Evolutionary conservation across 2,113 vertebrate genomes (phyloP).

Genomic region (Pogonocichla stellata): DNA sequence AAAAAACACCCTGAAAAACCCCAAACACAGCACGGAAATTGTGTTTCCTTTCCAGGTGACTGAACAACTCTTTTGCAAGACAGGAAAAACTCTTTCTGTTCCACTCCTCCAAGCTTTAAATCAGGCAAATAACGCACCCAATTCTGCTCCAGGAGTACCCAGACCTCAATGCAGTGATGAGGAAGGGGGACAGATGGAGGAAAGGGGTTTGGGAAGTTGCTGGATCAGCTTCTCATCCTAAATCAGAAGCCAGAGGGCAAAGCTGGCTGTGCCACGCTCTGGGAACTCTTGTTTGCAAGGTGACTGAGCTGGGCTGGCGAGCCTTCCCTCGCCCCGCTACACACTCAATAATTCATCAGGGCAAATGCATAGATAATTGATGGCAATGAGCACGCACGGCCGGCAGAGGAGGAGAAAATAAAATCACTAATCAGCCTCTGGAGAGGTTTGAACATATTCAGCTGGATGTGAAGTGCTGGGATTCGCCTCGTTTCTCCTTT

Average conservation of each 20-base stretch:
- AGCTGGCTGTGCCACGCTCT: not conserved
- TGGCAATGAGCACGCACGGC: not conserved
- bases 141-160: not conserved
- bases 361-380: slow-evolving; percentile 41
- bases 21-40: slow-evolving; percentile 35
- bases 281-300: not conserved
- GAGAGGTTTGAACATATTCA: not conserved
- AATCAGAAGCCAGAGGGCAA: slow-evolving; percentile 3
- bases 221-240: not conserved
- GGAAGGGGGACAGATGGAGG: not conserved
- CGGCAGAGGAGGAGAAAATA: slow-evolving; percentile 12
- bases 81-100: not conserved
- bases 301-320: not conserved
- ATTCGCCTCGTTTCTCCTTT: not conserved
- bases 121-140: not conserved
- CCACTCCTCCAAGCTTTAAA: not conserved
- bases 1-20: not conserved
- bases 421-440: slow-evolving; percentile 26
- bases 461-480: not conserved
- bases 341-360: slow-evolving; percentile 52
- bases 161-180: accelerated
- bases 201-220: not conserved
- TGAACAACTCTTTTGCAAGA: slow-evolving; percentile 21
- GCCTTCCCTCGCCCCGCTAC: not conserved
- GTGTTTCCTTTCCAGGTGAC: slow-evolving; percentile 37